phyloP scores from a whole-genome alignment of 2,797 vertebrate species.

The Picus viridis region DNA sequence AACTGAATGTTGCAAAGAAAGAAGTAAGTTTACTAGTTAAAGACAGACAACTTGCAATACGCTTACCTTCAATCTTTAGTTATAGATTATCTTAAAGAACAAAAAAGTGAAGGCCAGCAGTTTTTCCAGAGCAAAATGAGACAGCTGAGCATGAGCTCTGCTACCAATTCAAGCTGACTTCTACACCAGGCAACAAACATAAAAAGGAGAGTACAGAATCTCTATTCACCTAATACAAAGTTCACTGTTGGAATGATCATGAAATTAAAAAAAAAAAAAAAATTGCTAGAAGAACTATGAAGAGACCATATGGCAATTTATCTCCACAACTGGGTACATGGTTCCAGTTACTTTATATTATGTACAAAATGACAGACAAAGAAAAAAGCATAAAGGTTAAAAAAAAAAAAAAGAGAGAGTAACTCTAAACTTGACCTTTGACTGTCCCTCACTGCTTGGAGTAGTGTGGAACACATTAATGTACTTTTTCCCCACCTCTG shows the following conservation, averaged over 20 bases:
- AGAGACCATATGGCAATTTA: not conserved
- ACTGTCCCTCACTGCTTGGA: not conserved
- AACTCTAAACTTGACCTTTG: not conserved
- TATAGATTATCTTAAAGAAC: not conserved
- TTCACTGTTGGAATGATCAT: not conserved
- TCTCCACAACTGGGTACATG: not conserved
- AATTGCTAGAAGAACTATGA: not conserved
- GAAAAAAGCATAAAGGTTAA: not conserved
- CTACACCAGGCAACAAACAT: not conserved
- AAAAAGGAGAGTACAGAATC: not conserved
- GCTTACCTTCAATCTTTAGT: not conserved
- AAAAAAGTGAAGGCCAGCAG: not conserved
- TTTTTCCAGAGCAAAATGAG: not conserved
- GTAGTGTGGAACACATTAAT: not conserved
- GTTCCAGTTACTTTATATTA: not conserved
- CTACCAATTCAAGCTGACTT: not conserved
- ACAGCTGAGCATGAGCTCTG: not conserved
- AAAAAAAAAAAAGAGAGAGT: not conserved
- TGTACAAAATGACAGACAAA: not conserved
- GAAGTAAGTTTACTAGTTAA: not conserved
- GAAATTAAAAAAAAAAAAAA: not conserved
- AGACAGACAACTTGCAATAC: not conserved
- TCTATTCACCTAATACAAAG: not conserved
- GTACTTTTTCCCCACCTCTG: not conserved
- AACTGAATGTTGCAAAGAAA: not conserved